A percentile compares a stretch with the other conserved stretches of the same genome.
Evolutionary conservation across 1,140 invertebrate species (phyloP).

Genomic region (Vollenhovia emeryi): DNA sequence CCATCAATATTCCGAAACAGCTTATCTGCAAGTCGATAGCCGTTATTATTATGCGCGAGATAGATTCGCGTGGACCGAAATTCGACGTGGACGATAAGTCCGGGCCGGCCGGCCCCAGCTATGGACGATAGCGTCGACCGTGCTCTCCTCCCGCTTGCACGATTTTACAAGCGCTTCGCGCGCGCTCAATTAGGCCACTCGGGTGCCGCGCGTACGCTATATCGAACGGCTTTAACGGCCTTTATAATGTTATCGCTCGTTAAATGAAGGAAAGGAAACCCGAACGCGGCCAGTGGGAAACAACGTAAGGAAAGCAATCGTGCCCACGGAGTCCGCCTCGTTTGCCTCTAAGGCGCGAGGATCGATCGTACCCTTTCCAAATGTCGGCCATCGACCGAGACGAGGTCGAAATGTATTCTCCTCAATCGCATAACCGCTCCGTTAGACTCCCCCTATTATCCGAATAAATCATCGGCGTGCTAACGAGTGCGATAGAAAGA

Average conservation of each 20-base stretch:
- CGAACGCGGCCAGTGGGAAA: slow-evolving; percentile 46
- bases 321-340: slow-evolving; percentile 36
- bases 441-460: slow-evolving; percentile 30
- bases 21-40: background rate
- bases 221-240: slow-evolving; percentile 62
- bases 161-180: slow-evolving; percentile 3
- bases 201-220: slow-evolving; percentile 52
- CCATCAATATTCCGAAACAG: background rate
- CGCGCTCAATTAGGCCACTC: slow-evolving; percentile 42
- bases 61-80: background rate
- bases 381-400: slow-evolving; percentile 62
- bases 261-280: slow-evolving; percentile 51
- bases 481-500: slow-evolving; percentile 47
- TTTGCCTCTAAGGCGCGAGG: slow-evolving; percentile 52
- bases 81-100: background rate
- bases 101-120: too few relatives aligned
- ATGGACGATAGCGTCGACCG: background rate
- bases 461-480: slow-evolving; percentile 48
- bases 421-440: slow-evolving; percentile 30
- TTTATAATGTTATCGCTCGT: slow-evolving; percentile 69
- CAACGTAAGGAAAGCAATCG: slow-evolving; percentile 61
- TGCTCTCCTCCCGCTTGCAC: background rate
- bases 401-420: slow-evolving; percentile 42
- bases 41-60: slow-evolving; percentile 5
- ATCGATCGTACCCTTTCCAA: slow-evolving; percentile 69